Conservation (phyloP, 2,113 vertebrate species). For the Marmota flaviventris region DNA sequence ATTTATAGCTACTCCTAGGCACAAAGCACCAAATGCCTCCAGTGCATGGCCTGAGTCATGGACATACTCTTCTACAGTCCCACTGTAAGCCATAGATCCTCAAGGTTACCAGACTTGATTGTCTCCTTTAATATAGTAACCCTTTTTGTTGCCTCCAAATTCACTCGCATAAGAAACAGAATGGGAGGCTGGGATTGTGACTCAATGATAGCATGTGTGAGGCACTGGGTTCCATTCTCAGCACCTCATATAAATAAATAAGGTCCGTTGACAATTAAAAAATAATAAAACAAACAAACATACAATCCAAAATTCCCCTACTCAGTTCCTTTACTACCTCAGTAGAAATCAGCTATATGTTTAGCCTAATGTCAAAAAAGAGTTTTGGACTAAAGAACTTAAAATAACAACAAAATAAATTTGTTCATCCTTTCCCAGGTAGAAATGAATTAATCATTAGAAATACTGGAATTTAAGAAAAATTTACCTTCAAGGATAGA, state of each 20-base stretch:
- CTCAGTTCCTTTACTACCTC: neutral
- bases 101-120: neutral
- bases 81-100: neutral
- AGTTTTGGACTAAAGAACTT: neutral
- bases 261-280: no score
- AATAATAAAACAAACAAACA: no score
- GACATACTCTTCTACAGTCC: neutral
- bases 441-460: conserved; percentile 35
- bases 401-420: conserved; percentile 1
- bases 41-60: neutral
- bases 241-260: no score
- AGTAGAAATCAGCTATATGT: neutral
- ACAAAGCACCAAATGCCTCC: neutral
- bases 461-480: neutral
- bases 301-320: neutral
- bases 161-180: neutral
- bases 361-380: neutral
- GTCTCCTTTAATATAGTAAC: neutral
- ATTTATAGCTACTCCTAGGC: neutral
- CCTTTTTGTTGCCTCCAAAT: neutral
- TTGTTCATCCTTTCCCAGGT: neutral
- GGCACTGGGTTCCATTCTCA: no score
- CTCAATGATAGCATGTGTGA: no score
- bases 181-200: no score
- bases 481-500: neutral